These are phyloP conservation scores for Gobiocypris rarus DNA, from an alignment of 2,113 vertebrate genomes.

Conservation along the genomic window DNA sequence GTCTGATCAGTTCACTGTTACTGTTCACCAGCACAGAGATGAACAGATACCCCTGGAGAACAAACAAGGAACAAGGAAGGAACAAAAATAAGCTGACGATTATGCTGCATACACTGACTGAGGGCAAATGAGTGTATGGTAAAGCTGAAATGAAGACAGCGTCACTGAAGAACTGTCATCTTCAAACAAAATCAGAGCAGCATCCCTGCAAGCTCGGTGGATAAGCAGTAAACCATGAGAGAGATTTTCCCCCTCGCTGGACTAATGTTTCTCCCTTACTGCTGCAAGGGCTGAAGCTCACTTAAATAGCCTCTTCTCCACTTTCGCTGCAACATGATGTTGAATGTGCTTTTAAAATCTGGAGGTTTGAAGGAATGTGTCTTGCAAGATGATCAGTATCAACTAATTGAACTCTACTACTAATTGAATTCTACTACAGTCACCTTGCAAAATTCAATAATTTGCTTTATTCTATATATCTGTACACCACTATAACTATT, in stretches of 20 bases:
- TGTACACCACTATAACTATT: background rate
- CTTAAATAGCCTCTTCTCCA: background rate
- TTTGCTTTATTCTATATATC: background rate
- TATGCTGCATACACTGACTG: background rate
- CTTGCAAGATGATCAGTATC: background rate
- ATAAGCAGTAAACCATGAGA: constrained; percentile 37
- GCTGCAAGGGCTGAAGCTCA: background rate
- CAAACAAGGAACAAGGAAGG: background rate
- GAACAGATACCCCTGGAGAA: constrained; percentile 87
- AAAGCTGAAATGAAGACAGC: background rate
- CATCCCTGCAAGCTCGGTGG: background rate
- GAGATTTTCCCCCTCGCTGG: constrained; percentile 38
- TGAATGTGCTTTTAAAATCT: background rate
- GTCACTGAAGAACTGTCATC: constrained; percentile 30
- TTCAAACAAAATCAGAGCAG: constrained; percentile 16
- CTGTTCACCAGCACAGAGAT: constrained; percentile 95
- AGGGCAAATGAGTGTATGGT: background rate
- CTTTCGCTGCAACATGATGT: background rate
- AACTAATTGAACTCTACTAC: no score
- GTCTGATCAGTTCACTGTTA: constrained; percentile 90
- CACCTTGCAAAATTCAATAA: background rate
- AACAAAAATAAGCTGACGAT: background rate
- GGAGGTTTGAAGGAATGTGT: background rate
- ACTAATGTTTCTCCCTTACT: constrained; percentile 8
- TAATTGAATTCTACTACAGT: background rate